These are phyloP conservation scores for Dryobota labecula DNA, from an alignment of 2,888 invertebrate genomes.

Conservation along the genomic window DNA sequence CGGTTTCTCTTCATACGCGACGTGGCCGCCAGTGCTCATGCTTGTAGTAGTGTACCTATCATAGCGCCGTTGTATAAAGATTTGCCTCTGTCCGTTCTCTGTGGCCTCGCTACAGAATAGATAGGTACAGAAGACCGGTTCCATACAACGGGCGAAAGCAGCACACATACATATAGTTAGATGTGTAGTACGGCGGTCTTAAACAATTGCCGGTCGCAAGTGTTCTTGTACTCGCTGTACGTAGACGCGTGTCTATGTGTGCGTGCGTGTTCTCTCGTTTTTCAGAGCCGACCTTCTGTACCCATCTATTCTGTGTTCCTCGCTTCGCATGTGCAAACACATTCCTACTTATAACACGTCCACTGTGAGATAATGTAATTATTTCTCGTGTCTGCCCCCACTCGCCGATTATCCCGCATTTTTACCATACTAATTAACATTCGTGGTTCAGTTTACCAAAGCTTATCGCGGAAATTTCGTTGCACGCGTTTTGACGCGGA, in stretches of 20 bases:
- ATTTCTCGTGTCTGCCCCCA: conserved; percentile 70
- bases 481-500: conserved; percentile 61
- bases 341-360: conserved; percentile 75
- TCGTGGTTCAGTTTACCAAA: conserved; percentile 63
- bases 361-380: conserved; percentile 82
- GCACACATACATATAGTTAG: neutral
- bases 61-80: too few species aligned
- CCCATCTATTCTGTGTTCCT: conserved; percentile 35
- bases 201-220: neutral
- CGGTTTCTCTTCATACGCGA: too few species aligned
- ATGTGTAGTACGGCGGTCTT: neutral
- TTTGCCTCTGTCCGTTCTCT: too few species aligned
- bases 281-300: neutral
- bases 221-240: neutral
- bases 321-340: conserved; percentile 76
- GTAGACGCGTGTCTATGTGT: neutral
- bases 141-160: neutral
- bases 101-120: conserved; percentile 17
- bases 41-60: too few species aligned
- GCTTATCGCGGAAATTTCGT: conserved; percentile 64
- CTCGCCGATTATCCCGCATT: conserved; percentile 69
- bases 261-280: neutral
- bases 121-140: neutral
- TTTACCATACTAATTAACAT: conserved; percentile 72
- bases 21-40: too few species aligned